These are phyloP conservation scores for Muscicapa comitata DNA, from an alignment of 2,797 vertebrate species.

Conservation along the genomic window DNA sequence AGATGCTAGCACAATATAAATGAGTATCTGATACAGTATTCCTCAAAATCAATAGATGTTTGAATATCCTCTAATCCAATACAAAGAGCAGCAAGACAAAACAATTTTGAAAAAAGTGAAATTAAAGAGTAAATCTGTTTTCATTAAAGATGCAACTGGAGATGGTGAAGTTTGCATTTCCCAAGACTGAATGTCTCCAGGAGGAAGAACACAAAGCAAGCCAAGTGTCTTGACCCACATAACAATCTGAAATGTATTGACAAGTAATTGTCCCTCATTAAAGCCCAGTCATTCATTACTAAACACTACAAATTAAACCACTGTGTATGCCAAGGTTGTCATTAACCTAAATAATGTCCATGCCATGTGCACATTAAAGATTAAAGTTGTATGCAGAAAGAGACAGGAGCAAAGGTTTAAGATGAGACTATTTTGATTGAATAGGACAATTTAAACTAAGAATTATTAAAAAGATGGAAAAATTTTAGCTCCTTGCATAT, in stretches of 20 bases:
- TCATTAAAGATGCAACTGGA: neutral
- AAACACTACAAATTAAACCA: neutral
- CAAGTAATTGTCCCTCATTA: neutral
- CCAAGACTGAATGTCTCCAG: neutral
- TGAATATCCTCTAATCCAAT: neutral
- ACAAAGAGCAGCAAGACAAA: neutral
- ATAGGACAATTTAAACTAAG: neutral
- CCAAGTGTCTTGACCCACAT: neutral
- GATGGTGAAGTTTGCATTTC: neutral
- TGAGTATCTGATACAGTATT: neutral
- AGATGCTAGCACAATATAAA: neutral
- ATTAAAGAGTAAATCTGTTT: neutral
- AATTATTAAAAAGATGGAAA: neutral
- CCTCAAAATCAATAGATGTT: neutral
- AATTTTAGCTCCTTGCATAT: neutral
- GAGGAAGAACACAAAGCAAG: neutral
- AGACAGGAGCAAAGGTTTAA: neutral
- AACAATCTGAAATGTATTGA: neutral
- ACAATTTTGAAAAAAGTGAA: neutral
- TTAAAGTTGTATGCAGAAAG: neutral
- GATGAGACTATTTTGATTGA: neutral
- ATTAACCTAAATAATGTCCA: neutral
- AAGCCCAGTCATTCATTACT: neutral
- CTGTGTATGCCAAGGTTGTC: neutral
- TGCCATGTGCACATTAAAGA: neutral